Percentiles rank a stretch among this genome's conserved stretches.
Evolutionary conservation across 2,797 vertebrate genomes (phyloP).

Genomic region (Nothura maculosa): DNA sequence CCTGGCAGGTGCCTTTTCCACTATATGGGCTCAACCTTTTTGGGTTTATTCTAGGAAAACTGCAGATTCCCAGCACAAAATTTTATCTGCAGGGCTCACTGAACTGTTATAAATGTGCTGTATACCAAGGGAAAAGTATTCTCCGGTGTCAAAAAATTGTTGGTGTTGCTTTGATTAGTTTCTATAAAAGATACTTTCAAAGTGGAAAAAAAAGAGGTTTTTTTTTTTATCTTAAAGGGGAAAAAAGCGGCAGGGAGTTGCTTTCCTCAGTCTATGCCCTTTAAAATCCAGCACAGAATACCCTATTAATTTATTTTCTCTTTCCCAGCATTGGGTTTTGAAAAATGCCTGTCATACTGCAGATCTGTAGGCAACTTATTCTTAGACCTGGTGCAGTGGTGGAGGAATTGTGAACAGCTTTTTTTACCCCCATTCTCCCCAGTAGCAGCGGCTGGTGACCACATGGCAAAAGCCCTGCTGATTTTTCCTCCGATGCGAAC

Average conservation of each 20-base stretch:
- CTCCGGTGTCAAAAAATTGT: slow-evolving; percentile 67
- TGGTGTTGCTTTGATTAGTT: slow-evolving; percentile 74
- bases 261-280: slow-evolving; percentile 53
- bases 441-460: neutral
- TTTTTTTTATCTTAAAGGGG: slow-evolving; percentile 61
- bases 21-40: neutral
- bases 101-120: slow-evolving; percentile 47
- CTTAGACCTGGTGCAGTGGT: neutral
- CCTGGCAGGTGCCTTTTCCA: neutral
- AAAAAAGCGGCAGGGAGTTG: slow-evolving; percentile 70
- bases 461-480: neutral
- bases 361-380: neutral
- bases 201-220: slow-evolving; percentile 56
- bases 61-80: slow-evolving; percentile 2
- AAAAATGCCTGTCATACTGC: neutral
- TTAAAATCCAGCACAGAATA: slow-evolving; percentile 58
- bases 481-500: neutral
- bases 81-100: neutral
- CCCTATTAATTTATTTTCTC: slow-evolving; percentile 65
- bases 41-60: slow-evolving; percentile 20
- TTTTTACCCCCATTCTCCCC: neutral
- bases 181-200: slow-evolving; percentile 75
- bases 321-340: neutral
- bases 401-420: neutral
- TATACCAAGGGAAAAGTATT: slow-evolving; percentile 55